Base-by-base conservation (phyloP, 2,888 invertebrate species). In the Drosophila falleni region DNA sequence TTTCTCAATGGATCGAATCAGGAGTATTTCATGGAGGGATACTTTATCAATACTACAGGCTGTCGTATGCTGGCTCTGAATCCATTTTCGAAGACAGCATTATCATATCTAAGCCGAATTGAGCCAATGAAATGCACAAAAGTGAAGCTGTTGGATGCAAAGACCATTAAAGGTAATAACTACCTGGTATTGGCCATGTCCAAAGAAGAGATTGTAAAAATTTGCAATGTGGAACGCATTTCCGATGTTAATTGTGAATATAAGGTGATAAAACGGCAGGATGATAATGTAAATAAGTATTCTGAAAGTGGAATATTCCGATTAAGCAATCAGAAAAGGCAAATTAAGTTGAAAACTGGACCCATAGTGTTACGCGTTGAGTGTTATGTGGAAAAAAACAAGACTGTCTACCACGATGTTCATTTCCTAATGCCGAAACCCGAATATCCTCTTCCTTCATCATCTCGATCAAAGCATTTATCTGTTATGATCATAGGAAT, bases 11-110 rank as follows among this genome's bases (percentile, higher is more conserved):
- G 3, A 2, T 2, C 31, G 13, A 9, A 41, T 2, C 31, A 1
- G 33, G 56, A 63, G 3, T 31, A 15, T 6, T 9, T 39, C 1
- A 9, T 56, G 0, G 23, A 42, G 8, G 67, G 70, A 5, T 78
- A 71, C 13, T 69, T 84, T 29, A 69, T 83, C 5, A 70, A 84
- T 8, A 80, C 66, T 6, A 46, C 71, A 1, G 78, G 79, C 1
- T 81, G 81, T 9, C 70, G 42, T 1, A 42, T 82, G 1, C 16
- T 23, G 3, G 76, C 75, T 0, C 4, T 77, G 6, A 66, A 56
- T 31, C 67, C 75, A 0, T 13, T 37, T n/a, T 19, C 64, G 3
- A 49, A 35, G 33, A 15, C 5, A 1, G 26, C 56, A 0, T 1
- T 44, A 3, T 3, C 1, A 0, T 41, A 54, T 6, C 6, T 50